Conservation (phyloP, 37 sponge, comb jelly and placozoan genomes). For the Trichoplax adhaerens region DNA sequence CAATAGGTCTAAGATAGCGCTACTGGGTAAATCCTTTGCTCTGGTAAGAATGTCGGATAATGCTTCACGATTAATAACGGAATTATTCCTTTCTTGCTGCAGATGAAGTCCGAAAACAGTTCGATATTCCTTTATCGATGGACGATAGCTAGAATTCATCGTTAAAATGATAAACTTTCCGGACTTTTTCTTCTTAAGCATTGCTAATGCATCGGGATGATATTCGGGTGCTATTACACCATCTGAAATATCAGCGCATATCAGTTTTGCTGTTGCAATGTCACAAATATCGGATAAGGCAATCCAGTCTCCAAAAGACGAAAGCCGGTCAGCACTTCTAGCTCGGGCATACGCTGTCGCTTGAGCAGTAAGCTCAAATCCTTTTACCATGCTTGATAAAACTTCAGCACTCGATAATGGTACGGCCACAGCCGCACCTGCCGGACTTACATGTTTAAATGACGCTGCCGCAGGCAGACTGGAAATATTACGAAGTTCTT, state of each 20-base stretch:
- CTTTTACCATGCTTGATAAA: slow-evolving; percentile 5
- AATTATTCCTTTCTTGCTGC: no score
- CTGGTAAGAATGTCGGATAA: no score
- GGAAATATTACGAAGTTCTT: slow-evolving; percentile 1
- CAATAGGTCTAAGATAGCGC: slow-evolving; percentile 7
- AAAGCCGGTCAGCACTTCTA: slow-evolving; percentile 14
- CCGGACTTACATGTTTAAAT: slow-evolving; percentile 17
- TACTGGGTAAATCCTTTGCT: not conserved
- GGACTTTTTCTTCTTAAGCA: slow-evolving; percentile 1
- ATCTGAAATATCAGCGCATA: slow-evolving; percentile 9
- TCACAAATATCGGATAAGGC: slow-evolving; percentile 12
- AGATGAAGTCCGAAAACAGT: not conserved
- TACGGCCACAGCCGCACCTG: slow-evolving; percentile 19
- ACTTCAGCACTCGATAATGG: slow-evolving; percentile 5
- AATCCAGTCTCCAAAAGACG: slow-evolving; percentile 14
- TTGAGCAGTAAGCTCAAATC: slow-evolving; percentile 1
- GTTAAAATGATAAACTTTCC: slow-evolving; percentile 5
- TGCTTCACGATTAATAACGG: no score
- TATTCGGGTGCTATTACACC: slow-evolving; percentile 14
- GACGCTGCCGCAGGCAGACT: slow-evolving; percentile 14
- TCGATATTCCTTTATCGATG: not conserved
- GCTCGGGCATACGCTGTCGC: slow-evolving; percentile 17
- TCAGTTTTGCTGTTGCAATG: slow-evolving; percentile 4
- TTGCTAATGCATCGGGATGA: slow-evolving; percentile 3
- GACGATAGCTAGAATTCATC: not conserved